Evolutionary conservation across 2,797 vertebrate genomes (phyloP).

Genomic region (Myoxocephalus aenaeus): DNA sequence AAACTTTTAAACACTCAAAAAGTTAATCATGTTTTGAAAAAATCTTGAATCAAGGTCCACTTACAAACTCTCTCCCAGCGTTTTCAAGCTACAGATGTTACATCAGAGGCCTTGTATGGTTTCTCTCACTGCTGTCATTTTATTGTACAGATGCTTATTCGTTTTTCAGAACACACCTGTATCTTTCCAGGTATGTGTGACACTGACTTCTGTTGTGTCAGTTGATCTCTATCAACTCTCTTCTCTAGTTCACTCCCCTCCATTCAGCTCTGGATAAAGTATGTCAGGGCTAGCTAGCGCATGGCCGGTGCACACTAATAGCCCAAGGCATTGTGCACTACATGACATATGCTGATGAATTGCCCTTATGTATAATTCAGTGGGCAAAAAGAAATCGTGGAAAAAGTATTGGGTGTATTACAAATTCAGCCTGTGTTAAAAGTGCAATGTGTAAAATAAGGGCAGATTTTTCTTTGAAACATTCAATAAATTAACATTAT

Average conservation of each 20-base stretch:
- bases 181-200: neutral
- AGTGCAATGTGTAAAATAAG: neutral
- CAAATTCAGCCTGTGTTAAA: slow-evolving; percentile 1
- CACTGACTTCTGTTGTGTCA: neutral
- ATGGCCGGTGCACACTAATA: neutral
- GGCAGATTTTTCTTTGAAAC: no score
- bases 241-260: neutral
- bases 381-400: neutral
- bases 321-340: neutral
- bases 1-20: neutral
- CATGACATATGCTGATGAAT: neutral
- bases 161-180: neutral
- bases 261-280: slow-evolving; percentile 1
- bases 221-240: slow-evolving; percentile 3
- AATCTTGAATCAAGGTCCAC: neutral
- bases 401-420: neutral
- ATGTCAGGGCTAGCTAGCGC: neutral
- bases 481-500: no score
- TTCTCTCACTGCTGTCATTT: neutral
- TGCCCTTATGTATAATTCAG: slow-evolving; percentile 4
- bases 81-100: neutral
- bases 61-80: neutral
- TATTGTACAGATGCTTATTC: neutral
- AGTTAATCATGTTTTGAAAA: neutral
- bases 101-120: neutral